Evolutionary conservation across 2,888 invertebrate species (phyloP).

Genomic region (Pseudanteris insignis): DNA sequence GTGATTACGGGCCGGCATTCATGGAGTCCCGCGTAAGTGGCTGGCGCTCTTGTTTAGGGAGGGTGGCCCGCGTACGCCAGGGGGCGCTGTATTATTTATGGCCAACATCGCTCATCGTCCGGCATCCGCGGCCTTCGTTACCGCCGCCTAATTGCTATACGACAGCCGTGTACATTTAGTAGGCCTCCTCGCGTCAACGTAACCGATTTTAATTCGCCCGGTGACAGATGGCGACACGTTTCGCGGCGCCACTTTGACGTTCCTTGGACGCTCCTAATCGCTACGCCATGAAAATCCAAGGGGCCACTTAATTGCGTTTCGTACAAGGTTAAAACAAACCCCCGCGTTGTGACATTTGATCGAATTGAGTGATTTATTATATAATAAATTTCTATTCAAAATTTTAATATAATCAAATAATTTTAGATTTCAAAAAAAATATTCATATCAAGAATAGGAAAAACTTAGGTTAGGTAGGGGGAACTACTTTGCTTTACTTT

Average conservation of each 20-base stretch:
- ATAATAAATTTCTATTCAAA: no score
- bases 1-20: conserved; percentile 50
- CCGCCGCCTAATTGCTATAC: conserved; percentile 65
- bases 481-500: no score
- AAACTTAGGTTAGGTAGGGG: no score
- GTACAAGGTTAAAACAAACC: no score
- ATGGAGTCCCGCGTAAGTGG: conserved; percentile 45
- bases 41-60: conserved; percentile 50
- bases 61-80: conserved; percentile 56
- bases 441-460: no score
- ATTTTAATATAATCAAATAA: no score
- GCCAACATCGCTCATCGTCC: conserved; percentile 65
- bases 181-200: conserved; percentile 57
- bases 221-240: conserved; percentile 42
- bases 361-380: no score
- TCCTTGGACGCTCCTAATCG: no score
- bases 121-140: conserved; percentile 48
- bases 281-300: no score
- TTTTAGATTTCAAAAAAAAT: no score
- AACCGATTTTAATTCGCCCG: conserved; percentile 59
- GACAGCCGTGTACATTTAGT: conserved; percentile 65
- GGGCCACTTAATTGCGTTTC: no score
- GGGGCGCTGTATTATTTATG: conserved; percentile 65
- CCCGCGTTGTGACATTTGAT: no score
- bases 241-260: conserved; percentile 16